phyloP scores from a whole-genome alignment of 2,113 vertebrate species.

The Cairina moschata region DNA sequence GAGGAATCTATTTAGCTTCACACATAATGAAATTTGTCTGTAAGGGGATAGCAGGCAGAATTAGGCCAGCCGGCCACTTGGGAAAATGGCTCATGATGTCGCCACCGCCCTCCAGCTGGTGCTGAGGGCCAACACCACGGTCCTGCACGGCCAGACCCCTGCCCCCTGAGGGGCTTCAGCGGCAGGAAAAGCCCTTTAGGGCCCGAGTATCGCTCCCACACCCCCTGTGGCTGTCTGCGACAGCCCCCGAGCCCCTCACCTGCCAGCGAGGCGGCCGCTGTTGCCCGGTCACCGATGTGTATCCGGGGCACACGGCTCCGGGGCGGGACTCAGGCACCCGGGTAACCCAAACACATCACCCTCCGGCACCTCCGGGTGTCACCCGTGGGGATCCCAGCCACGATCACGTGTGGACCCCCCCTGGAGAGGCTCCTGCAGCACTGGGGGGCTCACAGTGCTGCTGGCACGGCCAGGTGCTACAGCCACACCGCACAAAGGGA shows the following conservation, averaged over 20 bases:
- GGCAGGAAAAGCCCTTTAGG: fast-evolving
- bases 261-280: constrained; percentile 2
- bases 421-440: background rate
- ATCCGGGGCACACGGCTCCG: background rate
- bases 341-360: too few species aligned
- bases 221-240: background rate
- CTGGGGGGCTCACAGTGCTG: fast-evolving
- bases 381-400: too few species aligned
- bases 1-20: background rate
- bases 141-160: background rate
- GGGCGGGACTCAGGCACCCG: background rate
- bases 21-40: background rate
- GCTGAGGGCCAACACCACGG: background rate
- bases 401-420: background rate
- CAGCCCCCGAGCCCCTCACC: background rate
- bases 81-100: background rate
- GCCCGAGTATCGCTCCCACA: background rate
- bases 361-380: too few species aligned
- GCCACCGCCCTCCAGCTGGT: background rate
- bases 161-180: background rate
- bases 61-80: background rate
- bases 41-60: background rate
- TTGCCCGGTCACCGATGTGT: background rate
- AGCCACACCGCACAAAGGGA: background rate
- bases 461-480: fast-evolving